Base-by-base conservation (phyloP, 1,140 invertebrate genomes). In the Leptoteleia sp. region DNA sequence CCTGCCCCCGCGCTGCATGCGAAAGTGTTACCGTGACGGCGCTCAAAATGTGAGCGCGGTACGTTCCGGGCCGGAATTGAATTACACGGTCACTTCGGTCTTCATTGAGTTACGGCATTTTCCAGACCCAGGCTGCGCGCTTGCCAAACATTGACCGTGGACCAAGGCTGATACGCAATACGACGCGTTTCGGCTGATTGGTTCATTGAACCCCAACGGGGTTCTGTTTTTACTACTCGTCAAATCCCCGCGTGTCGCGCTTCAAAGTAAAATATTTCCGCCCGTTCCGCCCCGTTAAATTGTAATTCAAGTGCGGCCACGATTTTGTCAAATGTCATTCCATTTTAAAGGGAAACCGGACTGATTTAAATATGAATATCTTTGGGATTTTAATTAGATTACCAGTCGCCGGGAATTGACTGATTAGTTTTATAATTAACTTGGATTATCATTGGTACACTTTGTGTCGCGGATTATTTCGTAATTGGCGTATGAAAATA, bases 21-120 rank as follows among this genome's bases (percentile, higher is more conserved):
- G 40, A 48, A 55, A 68, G 52, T 57, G 52, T 68, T 48, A 31
- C 31, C 64, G 19, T 29, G 43, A 65, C 27, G 38, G 22, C 48
- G 40, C 42, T 70, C 35, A 38, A 54, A 70, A 57, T 48, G 40
- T 19, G 50, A 38, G 8, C 19, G 5, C 61, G 7, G 37, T 40
- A 37, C 54, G 54, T 22, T 50, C 9, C 45, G n/a, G 35, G 1
- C 25, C 43, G 42, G 48, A 67, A 57, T 57, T 48, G 42, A 70
- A 70, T 70, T 59, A 70, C 54, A 68, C 50, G 50, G 40, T 68
- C 64, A 47, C 64, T 38, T 61, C 42, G 45, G 45, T 70, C 54
- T 38, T 59, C 45, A 59, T 59, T 52, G 25, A 70, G 33, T 70
- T 70, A 70, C 43, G 31, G 9, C 35, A 45, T 70, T 70, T 70